phyloP scores from a whole-genome alignment of 2,888 invertebrate species.

The Cancer borealis region DNA sequence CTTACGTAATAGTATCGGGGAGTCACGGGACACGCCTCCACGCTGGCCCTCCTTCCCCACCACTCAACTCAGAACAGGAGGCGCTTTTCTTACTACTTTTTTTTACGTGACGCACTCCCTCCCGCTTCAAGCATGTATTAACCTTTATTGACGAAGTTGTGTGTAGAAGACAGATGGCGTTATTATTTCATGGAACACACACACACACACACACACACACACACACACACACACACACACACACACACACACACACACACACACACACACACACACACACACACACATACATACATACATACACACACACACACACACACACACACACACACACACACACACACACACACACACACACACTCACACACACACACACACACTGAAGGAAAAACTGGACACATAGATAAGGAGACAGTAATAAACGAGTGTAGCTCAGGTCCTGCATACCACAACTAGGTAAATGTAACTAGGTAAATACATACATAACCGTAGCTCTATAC shows the following conservation, averaged over 20 bases:
- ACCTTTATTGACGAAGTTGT: neutral
- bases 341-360: conserved; percentile 26
- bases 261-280: neutral
- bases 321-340: conserved; percentile 28
- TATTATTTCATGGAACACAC: neutral
- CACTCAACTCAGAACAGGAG: neutral
- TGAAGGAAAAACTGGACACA: too few species aligned
- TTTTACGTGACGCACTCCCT: neutral
- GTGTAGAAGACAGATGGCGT: neutral
- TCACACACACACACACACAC: conserved; percentile 1
- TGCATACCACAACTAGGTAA: too few species aligned
- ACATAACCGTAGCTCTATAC: too few species aligned
- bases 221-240: conserved; percentile 35
- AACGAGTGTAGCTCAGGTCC: too few species aligned
- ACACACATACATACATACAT: conserved; percentile 12
- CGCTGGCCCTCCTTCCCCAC: neutral
- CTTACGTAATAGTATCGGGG: neutral
- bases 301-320: conserved; percentile 36
- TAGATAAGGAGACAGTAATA: too few species aligned
- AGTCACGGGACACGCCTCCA: neutral
- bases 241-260: conserved; percentile 26
- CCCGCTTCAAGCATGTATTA: neutral
- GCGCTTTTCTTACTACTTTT: too few species aligned
- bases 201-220: conserved; percentile 24
- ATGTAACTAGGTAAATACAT: too few species aligned